A percentile compares a stretch with the other conserved stretches of the same genome.
These are phyloP conservation scores for Oceanites oceanicus DNA, from an alignment of 2,113 vertebrate species.

Conservation along the genomic window DNA sequence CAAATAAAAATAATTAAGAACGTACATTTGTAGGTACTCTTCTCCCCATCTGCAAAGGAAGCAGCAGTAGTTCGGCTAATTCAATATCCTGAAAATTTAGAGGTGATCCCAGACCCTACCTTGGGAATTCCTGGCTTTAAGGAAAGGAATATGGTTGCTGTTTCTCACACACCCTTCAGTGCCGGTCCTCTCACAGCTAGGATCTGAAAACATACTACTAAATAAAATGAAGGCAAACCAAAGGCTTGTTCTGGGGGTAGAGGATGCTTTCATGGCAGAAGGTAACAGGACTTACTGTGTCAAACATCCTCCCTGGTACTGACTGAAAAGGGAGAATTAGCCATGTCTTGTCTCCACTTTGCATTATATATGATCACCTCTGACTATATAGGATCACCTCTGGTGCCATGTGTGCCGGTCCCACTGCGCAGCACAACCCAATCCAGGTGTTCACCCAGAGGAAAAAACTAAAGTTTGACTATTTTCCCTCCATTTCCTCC, in stretches of 20 bases:
- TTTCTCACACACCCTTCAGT: background rate
- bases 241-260: background rate
- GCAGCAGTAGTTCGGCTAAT: background rate
- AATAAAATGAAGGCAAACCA: background rate
- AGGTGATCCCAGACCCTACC: background rate
- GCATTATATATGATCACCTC: background rate
- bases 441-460: background rate
- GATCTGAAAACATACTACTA: background rate
- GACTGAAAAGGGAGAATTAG: background rate
- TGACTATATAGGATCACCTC: background rate
- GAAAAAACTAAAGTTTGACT: background rate
- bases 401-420: fast-evolving
- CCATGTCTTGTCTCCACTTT: background rate
- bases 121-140: background rate
- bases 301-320: background rate
- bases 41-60: background rate
- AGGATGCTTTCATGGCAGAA: background rate
- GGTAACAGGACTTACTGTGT: background rate
- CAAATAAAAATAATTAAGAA: background rate
- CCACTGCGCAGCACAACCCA: fast-evolving
- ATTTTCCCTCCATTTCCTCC: background rate
- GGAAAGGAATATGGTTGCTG: background rate
- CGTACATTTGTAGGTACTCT: background rate
- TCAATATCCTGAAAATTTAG: background rate
- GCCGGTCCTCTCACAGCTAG: background rate